Base-by-base conservation (phyloP, 2,797 vertebrate genomes). In the Naso thynnoides region DNA sequence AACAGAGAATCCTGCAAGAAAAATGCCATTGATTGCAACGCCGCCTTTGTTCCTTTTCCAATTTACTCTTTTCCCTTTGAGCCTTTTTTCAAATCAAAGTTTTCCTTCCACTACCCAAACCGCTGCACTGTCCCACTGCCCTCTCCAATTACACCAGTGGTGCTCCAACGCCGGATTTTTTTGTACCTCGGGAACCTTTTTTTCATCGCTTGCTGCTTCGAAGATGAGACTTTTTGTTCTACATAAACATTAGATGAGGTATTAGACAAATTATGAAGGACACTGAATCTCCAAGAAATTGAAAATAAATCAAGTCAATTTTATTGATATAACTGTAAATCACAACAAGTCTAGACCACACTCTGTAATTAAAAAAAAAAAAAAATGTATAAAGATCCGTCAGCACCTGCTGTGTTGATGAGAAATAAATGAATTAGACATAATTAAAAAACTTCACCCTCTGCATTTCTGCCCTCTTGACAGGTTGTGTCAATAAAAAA, bases 11-110 rank as follows among this genome's bases (percentile, higher is more conserved):
- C 69, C 63, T 78, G 79, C 72, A 70, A 86, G 73, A 78, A 82
- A 88, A 81, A 90, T 23, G 27, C 74, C 72, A 84, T 59, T 86
- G 79, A 91, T 89, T 88, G 71, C 56, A 68, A 50, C 58, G 0
- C 39, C 61, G 64, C 48, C 66, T 82, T 66, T 66, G 68, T 44
- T 77, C 84, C 49, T 70, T 76, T 81, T 90, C 85, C 77, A 81
- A 81, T 89, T 87, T 71, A 47, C 65, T 82, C 63, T 31, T 61
- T 59, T 86, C 76, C 65, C 29, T 21, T 68, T 47, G 1, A 66
- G 49, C 41, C 36, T 33, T 73, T 63, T 45, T 16, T 55, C 54
- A 66, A 77, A 82, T 53, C 38, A 77, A 82, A 77, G 8, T 21
- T 64, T 61, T 63, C 57, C 61, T 49, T 70, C 50, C 24, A 59